Evolutionary conservation across 2,888 invertebrate species (phyloP).

Genomic region (Lasioglossum morio): DNA sequence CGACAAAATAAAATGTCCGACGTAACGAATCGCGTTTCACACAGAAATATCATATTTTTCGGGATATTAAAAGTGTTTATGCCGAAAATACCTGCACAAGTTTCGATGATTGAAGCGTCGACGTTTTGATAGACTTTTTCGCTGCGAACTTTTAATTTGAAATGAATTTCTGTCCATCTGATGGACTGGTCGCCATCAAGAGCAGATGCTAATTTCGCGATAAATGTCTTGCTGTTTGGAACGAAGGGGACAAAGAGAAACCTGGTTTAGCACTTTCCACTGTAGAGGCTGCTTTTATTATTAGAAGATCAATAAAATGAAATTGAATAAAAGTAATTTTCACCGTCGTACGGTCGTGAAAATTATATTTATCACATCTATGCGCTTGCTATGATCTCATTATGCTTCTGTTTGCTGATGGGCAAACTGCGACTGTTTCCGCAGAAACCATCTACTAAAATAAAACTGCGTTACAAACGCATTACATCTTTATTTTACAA

Average conservation of each 20-base stretch:
- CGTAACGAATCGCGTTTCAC: not conserved
- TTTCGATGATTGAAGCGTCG: not conserved
- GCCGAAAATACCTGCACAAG: not conserved
- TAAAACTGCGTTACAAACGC: too few species aligned
- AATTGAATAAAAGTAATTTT: not conserved
- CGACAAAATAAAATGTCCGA: not conserved
- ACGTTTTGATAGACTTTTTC: not conserved
- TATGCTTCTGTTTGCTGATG: too few species aligned
- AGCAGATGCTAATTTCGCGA: too few species aligned
- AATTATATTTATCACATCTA: not conserved
- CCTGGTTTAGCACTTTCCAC: not conserved
- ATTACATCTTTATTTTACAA: too few species aligned
- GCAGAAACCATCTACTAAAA: too few species aligned
- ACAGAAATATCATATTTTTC: not conserved
- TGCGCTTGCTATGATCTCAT: too few species aligned
- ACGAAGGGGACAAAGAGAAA: too few species aligned
- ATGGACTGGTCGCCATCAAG: not conserved
- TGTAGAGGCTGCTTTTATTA: not conserved
- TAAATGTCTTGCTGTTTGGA: too few species aligned
- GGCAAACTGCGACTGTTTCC: too few species aligned
- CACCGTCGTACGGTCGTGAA: not conserved
- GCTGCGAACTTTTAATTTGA: not conserved
- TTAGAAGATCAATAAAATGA: not conserved
- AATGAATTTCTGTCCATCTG: not conserved
- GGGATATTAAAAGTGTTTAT: not conserved